These are phyloP conservation scores for Sebastes diaconus DNA, from an alignment of 2,797 vertebrate genomes.

Conservation along the genomic window DNA sequence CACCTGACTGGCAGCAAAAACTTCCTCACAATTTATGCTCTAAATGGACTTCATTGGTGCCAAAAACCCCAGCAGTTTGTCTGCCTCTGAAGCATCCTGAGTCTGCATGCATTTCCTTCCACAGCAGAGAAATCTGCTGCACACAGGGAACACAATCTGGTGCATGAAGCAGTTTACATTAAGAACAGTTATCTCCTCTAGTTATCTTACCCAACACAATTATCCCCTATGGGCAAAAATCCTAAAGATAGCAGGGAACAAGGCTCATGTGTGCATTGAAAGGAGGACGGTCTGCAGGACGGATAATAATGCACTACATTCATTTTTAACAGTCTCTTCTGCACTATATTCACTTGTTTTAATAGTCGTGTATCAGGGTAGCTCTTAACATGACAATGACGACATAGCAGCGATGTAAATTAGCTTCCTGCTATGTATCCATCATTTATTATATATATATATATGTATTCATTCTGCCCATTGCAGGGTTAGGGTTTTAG, in stretches of 20 bases:
- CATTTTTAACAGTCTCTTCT: no score
- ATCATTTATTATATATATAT: no score
- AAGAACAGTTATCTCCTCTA: constrained; percentile 28
- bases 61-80: background rate
- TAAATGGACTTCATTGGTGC: background rate
- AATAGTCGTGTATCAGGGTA: no score
- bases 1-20: background rate
- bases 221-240: constrained; percentile 38
- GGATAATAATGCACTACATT: no score
- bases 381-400: no score
- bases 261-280: constrained; percentile 24
- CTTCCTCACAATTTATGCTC: background rate
- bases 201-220: constrained; percentile 54
- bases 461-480: no score
- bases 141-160: constrained; percentile 22
- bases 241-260: constrained; percentile 55
- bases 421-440: no score
- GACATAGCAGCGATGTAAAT: no score
- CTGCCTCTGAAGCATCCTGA: background rate
- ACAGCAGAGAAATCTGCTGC: background rate
- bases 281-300: no score
- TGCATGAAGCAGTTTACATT: constrained; percentile 37
- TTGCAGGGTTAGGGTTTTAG: no score
- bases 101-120: background rate
- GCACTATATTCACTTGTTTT: no score